Base-by-base conservation (phyloP, 2,797 vertebrate genomes). In the Sebastes steindachneri region DNA sequence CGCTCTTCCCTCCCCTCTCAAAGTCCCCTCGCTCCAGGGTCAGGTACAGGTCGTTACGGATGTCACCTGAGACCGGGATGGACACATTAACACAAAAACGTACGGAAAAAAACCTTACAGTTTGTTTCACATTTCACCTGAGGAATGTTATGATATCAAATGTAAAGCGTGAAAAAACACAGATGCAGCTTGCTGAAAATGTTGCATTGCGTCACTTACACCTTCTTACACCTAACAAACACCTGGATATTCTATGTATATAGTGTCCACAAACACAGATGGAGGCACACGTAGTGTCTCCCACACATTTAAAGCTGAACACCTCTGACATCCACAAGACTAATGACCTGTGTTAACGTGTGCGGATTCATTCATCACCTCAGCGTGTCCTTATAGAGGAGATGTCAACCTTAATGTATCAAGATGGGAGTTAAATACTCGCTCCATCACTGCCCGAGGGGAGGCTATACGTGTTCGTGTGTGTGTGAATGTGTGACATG, bases 1-100 rank as follows among this genome's bases (percentile, higher is more conserved):
- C 98, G 1, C 98, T 99, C 84, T 99, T 99, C 29, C 98, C 98
- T 33, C 98, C 98, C 89, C 98, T 94, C 73, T 99, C 98, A n/a
- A 99, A 99, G 78, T 99, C 98, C 0, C 98, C 98, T 86, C 96
- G 96, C 89, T 99, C 98, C 92, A 99, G 87, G 0, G 96, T 99
- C 89, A 99, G 95, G 88, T 99, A 99, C 19, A 99, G 93, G 93
- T 99, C 99, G 33, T 99, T 99, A 26, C 99, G 96, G 78, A 98
- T 95, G 83, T 99, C 98, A 69, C 98, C 98, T 99, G 85, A 17
- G 41, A 17, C 41, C 41, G 41, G 0, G 0, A 45, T 17, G 3
- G 33, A 21, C 58, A 21, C 58, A 7, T 19, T 3, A 7, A 73
- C 11, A 85, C 9, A 26, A 29, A 17, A 9, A 74, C 3, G 15